Percentiles rank a stretch among this genome's conserved stretches.
Evolutionary conservation across 2,888 invertebrate genomes (phyloP).

Genomic region (Apotomis capreana): DNA sequence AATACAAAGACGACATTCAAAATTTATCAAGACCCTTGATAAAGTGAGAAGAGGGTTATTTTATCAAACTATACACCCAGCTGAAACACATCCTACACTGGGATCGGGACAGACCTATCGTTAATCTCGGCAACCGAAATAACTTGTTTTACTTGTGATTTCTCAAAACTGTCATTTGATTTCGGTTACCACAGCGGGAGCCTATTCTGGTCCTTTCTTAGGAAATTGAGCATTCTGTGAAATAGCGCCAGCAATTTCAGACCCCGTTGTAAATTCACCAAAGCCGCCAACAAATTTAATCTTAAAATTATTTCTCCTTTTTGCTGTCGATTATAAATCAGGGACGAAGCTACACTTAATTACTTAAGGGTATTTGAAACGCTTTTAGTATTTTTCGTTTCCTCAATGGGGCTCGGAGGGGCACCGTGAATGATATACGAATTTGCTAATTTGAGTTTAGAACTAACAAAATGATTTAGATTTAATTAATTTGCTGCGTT

Average conservation of each 20-base stretch:
- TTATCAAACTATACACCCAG: constrained; percentile 15
- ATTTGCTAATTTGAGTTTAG: constrained; percentile 15
- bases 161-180: constrained; percentile 62
- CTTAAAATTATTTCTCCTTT: constrained; percentile 65
- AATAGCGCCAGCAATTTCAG: constrained; percentile 68
- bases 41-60: constrained; percentile 25
- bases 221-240: constrained; percentile 75
- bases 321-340: constrained; percentile 56
- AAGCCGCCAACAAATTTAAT: constrained; percentile 75
- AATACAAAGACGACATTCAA: not conserved
- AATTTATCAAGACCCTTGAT: constrained; percentile 20
- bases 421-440: constrained; percentile 16
- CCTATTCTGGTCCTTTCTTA: constrained; percentile 57
- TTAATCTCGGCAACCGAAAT: constrained; percentile 10
- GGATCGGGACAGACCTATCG: constrained; percentile 19
- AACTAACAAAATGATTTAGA: constrained; percentile 1
- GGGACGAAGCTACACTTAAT: constrained; percentile 47
- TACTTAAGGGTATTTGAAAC: constrained; percentile 40
- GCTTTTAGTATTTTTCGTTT: constrained; percentile 41
- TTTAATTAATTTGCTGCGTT: not conserved
- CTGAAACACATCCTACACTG: constrained; percentile 1
- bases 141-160: constrained; percentile 30
- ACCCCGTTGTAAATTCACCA: constrained; percentile 73
- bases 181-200: constrained; percentile 63
- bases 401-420: constrained; percentile 9